Evolutionary conservation across 2,797 vertebrate genomes (phyloP).

Genomic region (Rhadinocentrus ornatus): DNA sequence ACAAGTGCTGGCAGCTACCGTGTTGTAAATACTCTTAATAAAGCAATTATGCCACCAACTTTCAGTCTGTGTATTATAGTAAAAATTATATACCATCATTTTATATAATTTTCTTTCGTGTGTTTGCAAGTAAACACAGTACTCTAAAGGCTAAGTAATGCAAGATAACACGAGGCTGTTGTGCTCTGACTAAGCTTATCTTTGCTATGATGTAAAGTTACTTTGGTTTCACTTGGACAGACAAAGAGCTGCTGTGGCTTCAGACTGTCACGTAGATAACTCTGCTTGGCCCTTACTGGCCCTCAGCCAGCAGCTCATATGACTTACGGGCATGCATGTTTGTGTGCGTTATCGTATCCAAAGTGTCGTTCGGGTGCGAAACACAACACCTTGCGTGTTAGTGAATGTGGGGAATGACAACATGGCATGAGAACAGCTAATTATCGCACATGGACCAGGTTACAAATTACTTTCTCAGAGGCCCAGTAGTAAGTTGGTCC

Average conservation of each 20-base stretch:
- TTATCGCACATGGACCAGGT: slow-evolving; percentile 28
- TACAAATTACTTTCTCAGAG: slow-evolving; percentile 1
- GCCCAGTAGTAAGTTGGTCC: neutral
- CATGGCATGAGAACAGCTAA: slow-evolving; percentile 52
- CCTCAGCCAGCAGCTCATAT: slow-evolving; percentile 30
- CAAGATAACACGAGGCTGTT: neutral
- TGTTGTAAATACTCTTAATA: neutral
- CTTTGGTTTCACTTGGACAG: slow-evolving; percentile 42
- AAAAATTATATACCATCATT: too few species aligned
- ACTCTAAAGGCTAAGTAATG: neutral
- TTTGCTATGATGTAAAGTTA: slow-evolving; percentile 14
- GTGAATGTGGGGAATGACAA: slow-evolving; percentile 21
- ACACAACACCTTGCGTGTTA: slow-evolving; percentile 46
- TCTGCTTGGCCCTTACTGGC: slow-evolving; percentile 14
- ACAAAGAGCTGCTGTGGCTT: slow-evolving; percentile 50
- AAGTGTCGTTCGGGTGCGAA: slow-evolving; percentile 35
- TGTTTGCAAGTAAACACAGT: neutral
- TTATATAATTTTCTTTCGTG: neutral
- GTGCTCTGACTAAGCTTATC: neutral
- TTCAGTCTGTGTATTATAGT: neutral
- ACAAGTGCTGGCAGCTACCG: neutral
- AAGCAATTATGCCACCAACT: neutral
- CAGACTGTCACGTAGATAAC: slow-evolving; percentile 40
- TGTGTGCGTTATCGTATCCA: slow-evolving; percentile 9
- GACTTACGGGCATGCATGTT: slow-evolving; percentile 3